Conservation (phyloP, 1,140 invertebrate species). For the Rhynchophorus ferrugineus region DNA sequence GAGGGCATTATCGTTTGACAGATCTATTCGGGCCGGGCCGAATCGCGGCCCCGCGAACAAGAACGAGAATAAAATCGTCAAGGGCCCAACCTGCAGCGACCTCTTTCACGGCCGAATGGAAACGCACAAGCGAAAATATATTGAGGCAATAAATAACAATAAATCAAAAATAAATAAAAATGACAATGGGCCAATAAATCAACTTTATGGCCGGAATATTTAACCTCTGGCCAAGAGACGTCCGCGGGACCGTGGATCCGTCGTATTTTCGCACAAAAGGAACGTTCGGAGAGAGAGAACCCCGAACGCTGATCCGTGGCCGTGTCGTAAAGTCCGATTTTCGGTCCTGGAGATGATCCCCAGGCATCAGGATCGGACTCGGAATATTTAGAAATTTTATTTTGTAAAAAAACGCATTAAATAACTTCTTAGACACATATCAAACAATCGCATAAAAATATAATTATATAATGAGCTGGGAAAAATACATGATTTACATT, state of each 20-base stretch:
- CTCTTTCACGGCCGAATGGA: neutral
- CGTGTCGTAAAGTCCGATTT: conserved; percentile 4
- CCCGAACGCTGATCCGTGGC: neutral
- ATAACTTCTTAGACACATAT: too few species aligned
- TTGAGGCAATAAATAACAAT: conserved; percentile 16
- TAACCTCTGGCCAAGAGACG: conserved; percentile 8
- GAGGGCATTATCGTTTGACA: too few species aligned
- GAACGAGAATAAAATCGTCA: neutral
- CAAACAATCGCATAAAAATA: too few species aligned
- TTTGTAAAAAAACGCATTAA: too few species aligned
- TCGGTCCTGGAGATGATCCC: neutral
- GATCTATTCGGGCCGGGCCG: too few species aligned
- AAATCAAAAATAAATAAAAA: conserved; percentile 18
- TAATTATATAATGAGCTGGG: too few species aligned
- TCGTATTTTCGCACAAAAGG: conserved; percentile 6
- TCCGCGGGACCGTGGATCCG: neutral
- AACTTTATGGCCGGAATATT: conserved; percentile 7
- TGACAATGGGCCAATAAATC: conserved; percentile 15
- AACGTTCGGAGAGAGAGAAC: neutral
- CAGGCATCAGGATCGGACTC: too few species aligned
- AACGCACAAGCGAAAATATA: conserved; percentile 10
- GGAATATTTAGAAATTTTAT: too few species aligned
- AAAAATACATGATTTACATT: too few species aligned
- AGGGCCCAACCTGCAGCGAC: neutral
- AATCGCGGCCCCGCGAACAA: too few species aligned